A percentile compares a stretch with the other conserved stretches of the same genome.
phyloP scores from a whole-genome alignment of 1,140 invertebrate genomes.

The Bombus waltoni region DNA sequence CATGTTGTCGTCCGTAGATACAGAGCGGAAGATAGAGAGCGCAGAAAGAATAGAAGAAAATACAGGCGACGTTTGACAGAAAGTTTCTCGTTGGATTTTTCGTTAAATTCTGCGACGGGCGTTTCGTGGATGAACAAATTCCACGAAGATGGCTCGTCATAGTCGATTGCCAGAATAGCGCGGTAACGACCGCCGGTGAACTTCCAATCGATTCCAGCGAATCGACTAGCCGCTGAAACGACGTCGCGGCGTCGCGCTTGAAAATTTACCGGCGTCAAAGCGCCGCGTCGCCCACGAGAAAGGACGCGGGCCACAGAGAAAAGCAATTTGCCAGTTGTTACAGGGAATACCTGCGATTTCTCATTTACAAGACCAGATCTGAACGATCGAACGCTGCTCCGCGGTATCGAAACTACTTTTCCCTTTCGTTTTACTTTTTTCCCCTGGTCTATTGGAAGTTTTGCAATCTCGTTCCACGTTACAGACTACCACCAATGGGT shows the following conservation, averaged over 20 bases:
- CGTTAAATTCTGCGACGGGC: not conserved
- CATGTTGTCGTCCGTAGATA: not conserved
- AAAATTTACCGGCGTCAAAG: constrained; percentile 57
- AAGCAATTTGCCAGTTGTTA: constrained; percentile 64
- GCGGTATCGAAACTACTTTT: not conserved
- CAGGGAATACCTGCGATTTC: constrained; percentile 1
- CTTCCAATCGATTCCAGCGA: constrained; percentile 74
- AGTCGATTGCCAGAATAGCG: constrained; percentile 45
- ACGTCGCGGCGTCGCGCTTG: constrained; percentile 4
- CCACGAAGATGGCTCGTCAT: not conserved
- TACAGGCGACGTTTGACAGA: not conserved
- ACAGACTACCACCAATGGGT: not conserved
- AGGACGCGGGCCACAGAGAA: constrained; percentile 24
- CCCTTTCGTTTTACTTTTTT: not conserved
- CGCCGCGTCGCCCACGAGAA: constrained; percentile 42
- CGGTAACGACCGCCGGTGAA: constrained; percentile 53
- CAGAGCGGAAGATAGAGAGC: no score
- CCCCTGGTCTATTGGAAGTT: not conserved
- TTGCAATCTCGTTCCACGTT: not conserved
- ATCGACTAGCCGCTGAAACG: constrained; percentile 57
- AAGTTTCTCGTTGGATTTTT: not conserved
- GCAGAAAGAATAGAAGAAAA: not conserved
- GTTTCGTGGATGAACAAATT: not conserved
- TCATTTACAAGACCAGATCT: not conserved
- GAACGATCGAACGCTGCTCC: not conserved